Evolutionary conservation across 2,797 vertebrate genomes (phyloP), one percentile per base, ranked within the genome.

Genomic region (Halcyon leucocephala): DNA sequence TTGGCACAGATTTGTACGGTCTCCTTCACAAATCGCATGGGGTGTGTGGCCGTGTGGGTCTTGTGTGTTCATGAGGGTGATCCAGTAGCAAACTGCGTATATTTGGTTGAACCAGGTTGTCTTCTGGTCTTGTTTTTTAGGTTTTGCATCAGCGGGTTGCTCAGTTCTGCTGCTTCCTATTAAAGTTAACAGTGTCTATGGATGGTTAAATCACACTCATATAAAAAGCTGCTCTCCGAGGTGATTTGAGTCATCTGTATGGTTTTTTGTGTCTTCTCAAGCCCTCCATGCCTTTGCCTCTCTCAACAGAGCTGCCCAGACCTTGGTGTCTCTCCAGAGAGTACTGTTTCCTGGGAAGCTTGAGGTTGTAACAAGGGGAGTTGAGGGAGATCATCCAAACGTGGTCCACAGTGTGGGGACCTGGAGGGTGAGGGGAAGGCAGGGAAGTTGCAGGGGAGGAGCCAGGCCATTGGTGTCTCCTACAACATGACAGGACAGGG

Each of bases 31-130:
- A 16, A 54, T n/a, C 4, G 1, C 9, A 0, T 6, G 3, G 9
- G 24, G 12, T 60, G 11, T 26, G 4, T 24, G 70, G 48, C 33
- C 1, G 0, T 22, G 21, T 54, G 61, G 31, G 25, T 52, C 42
- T 79, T 0, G 1, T 66, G 60, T 74, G 29, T 25, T 72, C 1
- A 0, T 35, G 28, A 15, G 13, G 48, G 28, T 20, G 10, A 35
- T 86, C 51, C 21, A 55, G 31, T 33, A 70, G 55, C 57, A 84
- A 35, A 31, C n/a, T 78, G 21, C 1, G 1, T 72, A 19, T 82
- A 51, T 89, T 86, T 60, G 70, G 20, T 44, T 80, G 41, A 89
- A 79, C 48, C 64, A 74, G 71, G 52, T 93, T 93, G 60, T 64
- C 72, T 90, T 95, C 48, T 89, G 35, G 5, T 18, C 0, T 58